Percentiles rank a stretch among this genome's conserved stretches.
These are phyloP conservation scores for Drosophila busckii DNA, from an alignment of 1,140 invertebrate species.

Conservation along the genomic window DNA sequence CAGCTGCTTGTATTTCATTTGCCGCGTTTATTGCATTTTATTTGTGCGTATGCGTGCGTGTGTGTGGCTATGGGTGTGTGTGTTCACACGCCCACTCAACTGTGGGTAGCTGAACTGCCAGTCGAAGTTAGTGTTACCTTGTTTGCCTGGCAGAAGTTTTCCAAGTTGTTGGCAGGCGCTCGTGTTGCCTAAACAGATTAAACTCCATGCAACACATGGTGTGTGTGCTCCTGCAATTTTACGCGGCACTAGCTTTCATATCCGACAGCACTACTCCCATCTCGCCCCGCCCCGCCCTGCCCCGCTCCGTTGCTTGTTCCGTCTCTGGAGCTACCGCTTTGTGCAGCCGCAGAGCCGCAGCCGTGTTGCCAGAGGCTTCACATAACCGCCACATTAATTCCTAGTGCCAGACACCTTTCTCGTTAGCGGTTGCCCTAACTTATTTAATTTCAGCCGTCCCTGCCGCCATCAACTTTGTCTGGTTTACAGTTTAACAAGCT, in stretches of 20 bases:
- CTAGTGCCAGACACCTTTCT: conserved; percentile 75
- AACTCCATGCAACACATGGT: conserved; percentile 69
- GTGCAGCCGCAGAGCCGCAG: background rate
- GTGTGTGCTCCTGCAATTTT: conserved; percentile 65
- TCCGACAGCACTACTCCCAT: conserved; percentile 5
- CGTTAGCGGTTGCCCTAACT: conserved; percentile 70
- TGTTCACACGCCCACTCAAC: background rate
- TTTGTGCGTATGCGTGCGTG: conserved; percentile 7
- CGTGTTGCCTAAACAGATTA: conserved; percentile 74
- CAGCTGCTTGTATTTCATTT: conserved; percentile 41
- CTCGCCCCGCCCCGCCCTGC: background rate
- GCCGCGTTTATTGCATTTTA: conserved; percentile 58
- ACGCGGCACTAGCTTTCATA: conserved; percentile 46
- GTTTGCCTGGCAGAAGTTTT: conserved; percentile 56
- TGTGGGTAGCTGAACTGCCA: conserved; percentile 39
- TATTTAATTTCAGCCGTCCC: conserved; percentile 74
- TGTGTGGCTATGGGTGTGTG: background rate
- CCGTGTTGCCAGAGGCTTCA: conserved; percentile 38
- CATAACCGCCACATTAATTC: conserved; percentile 74
- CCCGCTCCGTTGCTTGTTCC: background rate
- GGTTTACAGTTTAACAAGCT: conserved; percentile 2
- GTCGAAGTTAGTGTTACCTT: conserved; percentile 69
- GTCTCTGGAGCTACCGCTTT: no score
- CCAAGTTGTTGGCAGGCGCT: conserved; percentile 66
- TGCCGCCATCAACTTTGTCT: no score